Evolutionary conservation across 2,888 invertebrate genomes (phyloP).

Genomic region (Eupithecia tripunctaria): DNA sequence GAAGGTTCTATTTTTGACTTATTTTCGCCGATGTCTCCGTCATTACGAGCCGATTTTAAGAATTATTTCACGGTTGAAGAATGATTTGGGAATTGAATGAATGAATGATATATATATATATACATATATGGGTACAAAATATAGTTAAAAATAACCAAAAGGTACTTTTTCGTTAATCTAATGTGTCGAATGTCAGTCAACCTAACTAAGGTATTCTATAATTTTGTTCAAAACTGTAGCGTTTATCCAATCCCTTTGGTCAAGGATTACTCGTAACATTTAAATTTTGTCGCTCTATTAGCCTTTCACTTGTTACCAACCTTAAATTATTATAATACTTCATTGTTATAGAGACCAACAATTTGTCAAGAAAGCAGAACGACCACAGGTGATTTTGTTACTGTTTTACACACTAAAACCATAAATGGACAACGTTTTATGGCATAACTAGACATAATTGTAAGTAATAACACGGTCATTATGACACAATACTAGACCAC

Average conservation of each 20-base stretch:
- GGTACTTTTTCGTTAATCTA: background rate
- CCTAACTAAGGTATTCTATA: background rate
- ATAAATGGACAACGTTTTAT: conserved; percentile 13
- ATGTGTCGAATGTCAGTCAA: no score
- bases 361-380: conserved; percentile 43
- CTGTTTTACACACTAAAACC: conserved; percentile 28
- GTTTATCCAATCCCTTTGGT: conserved; percentile 37
- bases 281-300: conserved; percentile 38
- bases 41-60: no score
- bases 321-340: conserved; percentile 5
- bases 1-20: no score
- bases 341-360: conserved; percentile 13
- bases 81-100: no score
- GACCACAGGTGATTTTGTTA: conserved; percentile 20
- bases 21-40: no score
- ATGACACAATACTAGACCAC: background rate
- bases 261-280: conserved; percentile 56
- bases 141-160: no score
- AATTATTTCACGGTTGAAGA: no score
- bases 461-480: background rate
- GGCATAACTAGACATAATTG: conserved; percentile 12
- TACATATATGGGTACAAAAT: no score
- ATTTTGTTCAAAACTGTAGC: conserved; percentile 9
- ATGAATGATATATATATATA: no score
- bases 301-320: conserved; percentile 40